phyloP scores from a whole-genome alignment of 1,140 invertebrate species.

The Bombus cullumanus region DNA sequence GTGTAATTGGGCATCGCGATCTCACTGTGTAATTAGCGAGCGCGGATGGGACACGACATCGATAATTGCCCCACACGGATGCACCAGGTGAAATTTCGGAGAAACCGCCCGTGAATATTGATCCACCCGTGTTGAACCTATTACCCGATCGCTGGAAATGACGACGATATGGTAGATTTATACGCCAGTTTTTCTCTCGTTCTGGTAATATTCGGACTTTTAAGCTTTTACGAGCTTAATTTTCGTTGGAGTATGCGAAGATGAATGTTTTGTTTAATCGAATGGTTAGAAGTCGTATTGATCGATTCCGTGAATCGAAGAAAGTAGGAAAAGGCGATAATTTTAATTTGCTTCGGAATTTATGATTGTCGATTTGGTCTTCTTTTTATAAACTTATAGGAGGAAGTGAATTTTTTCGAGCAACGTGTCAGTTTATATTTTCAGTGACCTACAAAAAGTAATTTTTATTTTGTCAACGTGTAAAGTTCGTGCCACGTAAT shows the following conservation, averaged over 20 bases:
- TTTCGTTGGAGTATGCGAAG: fast-evolving
- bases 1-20: slow-evolving; percentile 55
- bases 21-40: slow-evolving; percentile 42
- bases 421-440: too few species aligned
- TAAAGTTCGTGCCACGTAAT: too few species aligned
- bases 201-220: neutral
- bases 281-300: too few species aligned
- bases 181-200: neutral
- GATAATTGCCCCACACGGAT: slow-evolving; percentile 24
- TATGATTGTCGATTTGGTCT: too few species aligned
- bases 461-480: neutral
- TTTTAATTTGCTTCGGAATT: too few species aligned
- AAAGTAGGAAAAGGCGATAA: too few species aligned
- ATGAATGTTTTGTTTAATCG: too few species aligned
- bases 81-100: slow-evolving; percentile 10
- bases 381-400: too few species aligned
- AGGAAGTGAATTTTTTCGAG: too few species aligned
- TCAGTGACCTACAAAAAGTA: too few species aligned
- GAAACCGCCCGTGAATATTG: slow-evolving; percentile 16
- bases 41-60: slow-evolving; percentile 1
- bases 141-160: neutral
- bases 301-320: too few species aligned
- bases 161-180: neutral
- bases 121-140: neutral
- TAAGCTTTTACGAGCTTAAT: neutral